Base-by-base conservation (phyloP, 2,888 invertebrate species). In the Phragmatobia fuliginosa region DNA sequence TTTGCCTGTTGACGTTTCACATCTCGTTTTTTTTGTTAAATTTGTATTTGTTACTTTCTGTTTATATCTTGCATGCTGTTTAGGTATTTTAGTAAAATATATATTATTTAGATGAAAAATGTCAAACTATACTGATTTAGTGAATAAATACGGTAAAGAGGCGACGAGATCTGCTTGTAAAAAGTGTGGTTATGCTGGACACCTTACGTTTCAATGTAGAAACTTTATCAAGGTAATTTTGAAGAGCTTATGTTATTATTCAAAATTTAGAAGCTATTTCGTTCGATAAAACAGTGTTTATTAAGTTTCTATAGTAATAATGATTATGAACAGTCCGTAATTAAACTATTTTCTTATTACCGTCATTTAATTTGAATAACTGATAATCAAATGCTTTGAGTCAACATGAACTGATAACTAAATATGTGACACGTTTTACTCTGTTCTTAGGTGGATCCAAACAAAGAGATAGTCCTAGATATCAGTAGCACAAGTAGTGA, bases 121-220 rank as follows among this genome's bases (percentile, higher is more conserved):
- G 92, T 92, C 92, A 33, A 91, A 91, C 75, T 93, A 92, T 72
- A 85, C 88, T 25, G 94, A 94, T 84, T 85, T 93, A 77, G 89
- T 92, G 8, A 92, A 88, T 83, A 94, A 92, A 87, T 87, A 93
- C 63, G 97, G 97, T 77, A 98, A 98, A 89, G 97, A 97, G 82
- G 96, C 96, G 38, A 95, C 97, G n/a, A 95, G 98, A 62, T 97
- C 98, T 31, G 98, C 99, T 0, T 99, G 99, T 89, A 98, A 98
- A 90, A 99, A 98, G 92, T 99, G 99, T 95, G 99, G 99, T 79
- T 99, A 99, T 92, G 98, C 98, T 74, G 99, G 99, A 1, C 99
- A 99, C 91, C 96, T 99, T 83, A 99, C 99, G 21, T 99, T 97
- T 91, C 99, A 99, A 89, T 99, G 99, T 87, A 96, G 99, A 83